Evolutionary conservation across 2,113 vertebrate species (phyloP), one percentile per base, ranked within the genome.

Genomic region (Oplegnathus fasciatus): DNA sequence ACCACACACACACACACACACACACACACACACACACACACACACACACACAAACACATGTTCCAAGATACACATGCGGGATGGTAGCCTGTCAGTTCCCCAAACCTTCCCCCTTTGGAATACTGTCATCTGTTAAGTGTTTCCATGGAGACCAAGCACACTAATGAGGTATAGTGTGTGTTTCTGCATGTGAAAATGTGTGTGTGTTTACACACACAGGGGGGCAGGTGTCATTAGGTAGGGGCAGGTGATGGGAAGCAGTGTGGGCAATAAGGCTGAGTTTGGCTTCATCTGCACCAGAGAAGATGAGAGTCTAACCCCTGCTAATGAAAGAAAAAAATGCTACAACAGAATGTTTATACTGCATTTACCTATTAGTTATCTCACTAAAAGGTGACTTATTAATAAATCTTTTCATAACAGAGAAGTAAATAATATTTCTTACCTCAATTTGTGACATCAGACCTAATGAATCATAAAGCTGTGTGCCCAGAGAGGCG

Each of bases 111-210:
- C 90, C 73, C 88, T 86, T 86, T 82, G 80, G 86, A 89, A 77
- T 87, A 90, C 70, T 91, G 85, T 90, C 85, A 91, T 85, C 88
- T 93, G 92, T 91, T 92, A 91, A 84, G 87, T 89, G 95, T 96
- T 95, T 93, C 94, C 92, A 96, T 95, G 95, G 95, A 92, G 91
- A 96, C 91, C 70, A 90, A 88, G 89, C 76, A 48, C 83, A 89
- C 88, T 94, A 94, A 93, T 89, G 86, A 91, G 91, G 80, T 52
- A 68, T 40, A n/a, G 75, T 83, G 83, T 82, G 79, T 79, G 65
- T 81, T 24, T 90, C 10, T 71, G 14, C 86, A 62, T 84, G 77
- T 81, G 48, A 6, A 42, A 67, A 15, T 58, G 37, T 72, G 72
- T 79, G 76, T 84, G 77, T 84, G 57, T 84, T 67, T 88, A 60